phyloP scores from a whole-genome alignment of 1,140 invertebrate species.

The Drosophila busckii region DNA sequence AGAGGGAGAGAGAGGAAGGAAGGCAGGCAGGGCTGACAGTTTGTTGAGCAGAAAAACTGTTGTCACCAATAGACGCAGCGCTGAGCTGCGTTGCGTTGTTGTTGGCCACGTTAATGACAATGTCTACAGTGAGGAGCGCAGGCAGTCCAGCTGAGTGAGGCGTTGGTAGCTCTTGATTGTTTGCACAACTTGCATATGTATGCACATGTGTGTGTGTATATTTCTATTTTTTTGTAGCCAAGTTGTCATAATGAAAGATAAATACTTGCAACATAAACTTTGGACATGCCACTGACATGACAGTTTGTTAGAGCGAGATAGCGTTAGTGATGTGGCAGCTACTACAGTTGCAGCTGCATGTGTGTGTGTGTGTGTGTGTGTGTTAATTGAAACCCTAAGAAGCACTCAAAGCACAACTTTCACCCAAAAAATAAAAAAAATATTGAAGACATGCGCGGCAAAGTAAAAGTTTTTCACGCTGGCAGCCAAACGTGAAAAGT shows the following conservation, averaged over 20 bases:
- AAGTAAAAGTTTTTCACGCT: slow-evolving; percentile 43
- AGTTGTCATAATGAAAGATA: slow-evolving; percentile 70
- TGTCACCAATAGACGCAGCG: slow-evolving; percentile 19
- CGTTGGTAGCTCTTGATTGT: slow-evolving; percentile 70
- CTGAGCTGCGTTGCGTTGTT: not conserved
- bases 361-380: too few relatives aligned
- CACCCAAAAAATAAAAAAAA: slow-evolving; percentile 15
- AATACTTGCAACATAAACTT: slow-evolving; percentile 53
- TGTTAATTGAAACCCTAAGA: slow-evolving; percentile 31
- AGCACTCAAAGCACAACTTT: slow-evolving; percentile 26
- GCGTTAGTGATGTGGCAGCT: not conserved
- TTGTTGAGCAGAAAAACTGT: slow-evolving; percentile 39
- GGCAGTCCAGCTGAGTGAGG: slow-evolving; percentile 32
- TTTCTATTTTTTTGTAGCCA: slow-evolving; percentile 47
- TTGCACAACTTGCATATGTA: slow-evolving; percentile 69
- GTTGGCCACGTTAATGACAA: slow-evolving; percentile 33
- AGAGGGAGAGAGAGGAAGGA: not conserved
- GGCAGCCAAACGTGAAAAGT: slow-evolving; percentile 31
- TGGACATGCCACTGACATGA: slow-evolving; percentile 22
- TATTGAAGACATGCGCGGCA: slow-evolving; percentile 26
- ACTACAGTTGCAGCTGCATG: slow-evolving; percentile 7
- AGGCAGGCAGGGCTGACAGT: slow-evolving; percentile 25
- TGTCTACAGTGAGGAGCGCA: slow-evolving; percentile 13
- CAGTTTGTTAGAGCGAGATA: slow-evolving; percentile 1
- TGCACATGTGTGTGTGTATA: too few relatives aligned